Evolutionary conservation across 2,797 vertebrate genomes (phyloP), one percentile per base, ranked within the genome.

Genomic region (Artibeus jamaicensis): DNA sequence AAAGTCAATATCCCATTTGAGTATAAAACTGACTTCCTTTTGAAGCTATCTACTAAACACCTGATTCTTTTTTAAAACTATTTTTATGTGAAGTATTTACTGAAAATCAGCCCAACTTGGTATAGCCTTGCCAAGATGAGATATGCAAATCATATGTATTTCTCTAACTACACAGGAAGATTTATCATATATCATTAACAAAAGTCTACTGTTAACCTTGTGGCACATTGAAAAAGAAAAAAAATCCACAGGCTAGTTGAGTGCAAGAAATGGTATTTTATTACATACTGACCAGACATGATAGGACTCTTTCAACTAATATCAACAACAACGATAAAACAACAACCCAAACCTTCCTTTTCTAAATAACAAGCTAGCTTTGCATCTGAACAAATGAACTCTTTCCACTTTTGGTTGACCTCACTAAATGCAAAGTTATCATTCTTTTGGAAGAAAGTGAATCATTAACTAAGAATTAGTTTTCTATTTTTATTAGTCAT

Each of bases 131-230:
- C 24, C 3, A 37, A 91, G 12, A n/a, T 76, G 34, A 83, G 21
- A 73, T 48, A 55, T 4, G 7, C 9, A 79, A 55, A 92, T 59
- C 3, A 26, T 50, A 34, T 83, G 2, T 48, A 9, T 46, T 39
- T 8, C 53, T 65, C 95, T 65, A 91, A 68, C 95, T 55, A 95
- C 39, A 62, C 65, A 86, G 96, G 89, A 84, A 96, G 96, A 98
- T 98, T 95, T 98, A 97, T 97, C 34, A 48, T 78, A 96, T 98
- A 96, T 98, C 73, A 94, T 74, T 62, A 88, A 55, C 9, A 97
- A 96, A 96, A 97, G 94, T 97, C 96, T 95, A n/a, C 90, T 96
- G 85, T 93, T 96, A 97, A 95, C 83, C 78, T 84, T 62, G 44
- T 96, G 92, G 70, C 71, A 93, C 73, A 22, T 26, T 65, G 86